Base-by-base conservation (phyloP, 2,888 invertebrate genomes). In the Cantharis rufa region DNA sequence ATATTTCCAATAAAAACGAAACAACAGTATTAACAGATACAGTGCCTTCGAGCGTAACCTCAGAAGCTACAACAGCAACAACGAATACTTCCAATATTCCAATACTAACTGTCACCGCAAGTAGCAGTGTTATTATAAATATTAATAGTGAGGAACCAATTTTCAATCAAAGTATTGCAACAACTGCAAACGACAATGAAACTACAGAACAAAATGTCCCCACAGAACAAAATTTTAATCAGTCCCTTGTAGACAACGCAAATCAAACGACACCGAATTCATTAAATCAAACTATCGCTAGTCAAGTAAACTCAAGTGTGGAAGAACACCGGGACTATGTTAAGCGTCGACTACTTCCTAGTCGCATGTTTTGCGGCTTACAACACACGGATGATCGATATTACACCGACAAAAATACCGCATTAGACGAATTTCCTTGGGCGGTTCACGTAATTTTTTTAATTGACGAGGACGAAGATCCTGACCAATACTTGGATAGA, bases 351-450 rank as follows among this genome's bases (percentile, higher is more conserved):
- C n/a, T 73, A 5, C 24, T 73, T 24, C 73, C 73, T n/a, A 24
- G 15, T 62, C n/a, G 11, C 15, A 72, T 4, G 66, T 72, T 24
- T 68, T 72, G 72, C 5, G 72, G 72, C 3, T 66, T 72, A 7
- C 72, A 72, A 28, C 68, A 73, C 13, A 68, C 68, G 3, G 69
- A 73, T 62, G 62, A 73, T 28, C 21, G 73, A 16, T 73, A n/a
- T 62, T 68, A 73, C 7, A 62, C n/a, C 15, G 62, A 68, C 10
- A 48, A 62, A 4, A 32, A 28, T 48, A 68, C 61, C 15, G 62
- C 73, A 11, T 62, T 68, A n/a, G 68, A 73, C 10, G 69, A 73
- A 62, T 69, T 62, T 69, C 69, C 73, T 7, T 69, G 69, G 69
- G 16, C 62, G 13, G 62, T 18, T 10, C 68, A 72, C 15, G 27